Percentiles rank a stretch among this genome's conserved stretches.
phyloP scores from a whole-genome alignment of 2,888 invertebrate species.

The Prostheceraeus crozeri region DNA sequence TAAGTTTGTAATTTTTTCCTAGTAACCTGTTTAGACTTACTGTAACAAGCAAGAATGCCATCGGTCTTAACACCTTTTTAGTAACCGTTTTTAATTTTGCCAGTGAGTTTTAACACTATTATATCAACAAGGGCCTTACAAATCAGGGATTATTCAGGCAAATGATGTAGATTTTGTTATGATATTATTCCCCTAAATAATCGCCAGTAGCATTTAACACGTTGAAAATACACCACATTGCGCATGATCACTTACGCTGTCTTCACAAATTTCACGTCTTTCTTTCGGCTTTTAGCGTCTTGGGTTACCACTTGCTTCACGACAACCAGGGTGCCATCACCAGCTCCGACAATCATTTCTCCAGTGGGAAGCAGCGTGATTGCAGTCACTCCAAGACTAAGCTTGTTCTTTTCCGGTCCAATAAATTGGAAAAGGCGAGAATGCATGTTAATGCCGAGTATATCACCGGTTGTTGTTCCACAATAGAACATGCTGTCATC shows the following conservation, averaged over 20 bases:
- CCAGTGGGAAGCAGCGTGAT: slow-evolving; percentile 50
- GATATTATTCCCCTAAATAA: too few species aligned
- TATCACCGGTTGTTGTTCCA: slow-evolving; percentile 76
- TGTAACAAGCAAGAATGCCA: too few species aligned
- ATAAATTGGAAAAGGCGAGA: slow-evolving; percentile 49
- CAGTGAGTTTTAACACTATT: too few species aligned
- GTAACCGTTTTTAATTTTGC: too few species aligned
- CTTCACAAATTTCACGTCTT: slow-evolving; percentile 36
- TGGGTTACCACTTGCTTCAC: slow-evolving; percentile 37
- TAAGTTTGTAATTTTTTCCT: too few species aligned
- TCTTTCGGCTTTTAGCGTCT: slow-evolving; percentile 25
- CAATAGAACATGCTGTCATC: slow-evolving; percentile 71
- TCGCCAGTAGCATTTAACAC: too few species aligned
- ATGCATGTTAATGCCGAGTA: slow-evolving; percentile 58
- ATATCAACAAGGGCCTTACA: too few species aligned
- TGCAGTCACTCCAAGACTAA: slow-evolving; percentile 54
- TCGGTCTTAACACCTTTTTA: too few species aligned
- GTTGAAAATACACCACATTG: too few species aligned
- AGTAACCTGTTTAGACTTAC: too few species aligned
- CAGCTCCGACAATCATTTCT: slow-evolving; percentile 68
- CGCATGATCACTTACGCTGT: slow-evolving; percentile 32
- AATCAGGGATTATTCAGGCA: too few species aligned
- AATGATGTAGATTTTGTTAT: too few species aligned
- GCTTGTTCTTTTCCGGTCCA: slow-evolving; percentile 48
- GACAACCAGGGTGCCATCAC: slow-evolving; percentile 67